phyloP scores from a whole-genome alignment of 2,113 vertebrate species.

The Sylvia atricapilla region DNA sequence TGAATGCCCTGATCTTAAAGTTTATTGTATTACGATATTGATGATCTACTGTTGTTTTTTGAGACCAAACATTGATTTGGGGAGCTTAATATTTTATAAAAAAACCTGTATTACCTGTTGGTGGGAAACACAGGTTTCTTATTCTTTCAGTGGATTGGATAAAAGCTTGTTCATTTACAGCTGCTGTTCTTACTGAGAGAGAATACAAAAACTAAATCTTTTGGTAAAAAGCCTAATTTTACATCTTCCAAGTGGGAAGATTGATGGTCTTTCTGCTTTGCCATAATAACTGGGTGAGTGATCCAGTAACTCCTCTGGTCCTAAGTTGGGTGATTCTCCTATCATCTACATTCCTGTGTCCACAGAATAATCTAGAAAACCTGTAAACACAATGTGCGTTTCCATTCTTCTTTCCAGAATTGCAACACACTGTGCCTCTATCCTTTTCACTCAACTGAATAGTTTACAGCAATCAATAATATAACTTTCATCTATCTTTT shows the following conservation, averaged over 20 bases:
- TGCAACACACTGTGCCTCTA: background rate
- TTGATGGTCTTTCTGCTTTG: background rate
- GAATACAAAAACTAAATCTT: background rate
- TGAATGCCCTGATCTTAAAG: background rate
- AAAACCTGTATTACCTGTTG: background rate
- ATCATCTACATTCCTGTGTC: background rate
- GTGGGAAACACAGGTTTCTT: background rate
- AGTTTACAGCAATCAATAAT: conserved; percentile 37
- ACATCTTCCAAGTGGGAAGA: background rate
- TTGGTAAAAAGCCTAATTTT: background rate
- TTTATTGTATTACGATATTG: background rate
- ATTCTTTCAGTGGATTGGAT: background rate
- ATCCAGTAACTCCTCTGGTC: background rate
- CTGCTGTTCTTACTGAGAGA: background rate
- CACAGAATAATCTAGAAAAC: background rate
- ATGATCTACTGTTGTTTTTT: background rate
- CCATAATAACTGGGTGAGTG: background rate
- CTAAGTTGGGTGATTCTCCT: background rate
- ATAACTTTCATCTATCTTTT: background rate
- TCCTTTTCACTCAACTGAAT: background rate
- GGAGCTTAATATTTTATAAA: background rate
- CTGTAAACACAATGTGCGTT: background rate
- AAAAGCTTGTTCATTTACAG: background rate
- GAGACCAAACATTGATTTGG: background rate
- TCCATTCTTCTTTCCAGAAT: background rate